Conservation (phyloP, 2,888 invertebrate genomes). For the Lycaena phlaeas region DNA sequence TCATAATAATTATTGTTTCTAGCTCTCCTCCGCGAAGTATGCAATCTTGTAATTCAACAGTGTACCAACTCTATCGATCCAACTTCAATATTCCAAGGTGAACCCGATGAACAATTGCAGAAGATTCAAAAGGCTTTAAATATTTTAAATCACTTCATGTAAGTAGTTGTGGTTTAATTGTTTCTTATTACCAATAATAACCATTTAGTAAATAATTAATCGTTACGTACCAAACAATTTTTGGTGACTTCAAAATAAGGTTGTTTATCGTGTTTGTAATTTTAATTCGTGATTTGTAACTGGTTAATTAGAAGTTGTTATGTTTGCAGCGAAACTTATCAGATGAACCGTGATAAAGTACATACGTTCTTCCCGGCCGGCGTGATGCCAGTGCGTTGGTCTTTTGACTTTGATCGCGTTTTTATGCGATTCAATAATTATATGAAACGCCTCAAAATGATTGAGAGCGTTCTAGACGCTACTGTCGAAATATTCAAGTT, state of each 20-base stretch:
- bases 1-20: slow-evolving; percentile 6
- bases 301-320: too few species aligned
- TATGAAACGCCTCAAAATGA: slow-evolving; percentile 74
- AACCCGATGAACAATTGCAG: slow-evolving; percentile 80
- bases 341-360: slow-evolving; percentile 68
- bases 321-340: slow-evolving; percentile 56
- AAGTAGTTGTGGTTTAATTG: slow-evolving; percentile 27
- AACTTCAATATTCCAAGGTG: slow-evolving; percentile 87
- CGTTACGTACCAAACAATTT: too few species aligned
- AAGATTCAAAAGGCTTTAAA: slow-evolving; percentile 69
- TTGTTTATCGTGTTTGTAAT: too few species aligned
- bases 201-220: too few species aligned
- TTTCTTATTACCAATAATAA: too few species aligned
- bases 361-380: slow-evolving; percentile 68
- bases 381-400: slow-evolving; percentile 78
- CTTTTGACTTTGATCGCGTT: slow-evolving; percentile 80
- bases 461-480: slow-evolving; percentile 81
- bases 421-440: slow-evolving; percentile 79
- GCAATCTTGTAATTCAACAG: slow-evolving; percentile 86
- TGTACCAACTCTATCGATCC: slow-evolving; percentile 83
- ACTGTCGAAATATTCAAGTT: slow-evolving; percentile 88
- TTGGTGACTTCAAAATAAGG: too few species aligned
- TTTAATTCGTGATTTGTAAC: too few species aligned
- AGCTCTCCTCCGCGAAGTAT: slow-evolving; percentile 83
- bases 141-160: slow-evolving; percentile 74